Conservation (phyloP, 1,140 invertebrate species). For the Anastrepha obliqua region DNA sequence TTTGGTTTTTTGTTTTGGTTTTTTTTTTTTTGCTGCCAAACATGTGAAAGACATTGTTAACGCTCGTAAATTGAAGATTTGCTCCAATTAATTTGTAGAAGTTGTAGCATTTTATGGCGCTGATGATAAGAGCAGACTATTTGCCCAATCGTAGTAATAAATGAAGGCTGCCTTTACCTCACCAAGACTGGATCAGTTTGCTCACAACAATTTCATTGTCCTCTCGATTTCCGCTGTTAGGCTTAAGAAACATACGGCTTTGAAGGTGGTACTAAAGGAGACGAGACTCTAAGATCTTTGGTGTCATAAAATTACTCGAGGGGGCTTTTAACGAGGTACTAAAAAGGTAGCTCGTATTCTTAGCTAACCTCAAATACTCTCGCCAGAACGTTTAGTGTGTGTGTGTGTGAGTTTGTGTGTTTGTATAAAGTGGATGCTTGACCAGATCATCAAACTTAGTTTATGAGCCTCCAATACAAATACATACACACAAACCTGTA, state of each 20-base stretch:
- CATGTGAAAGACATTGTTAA: constrained; percentile 47
- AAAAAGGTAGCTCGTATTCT: constrained; percentile 26
- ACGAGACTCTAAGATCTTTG: neutral
- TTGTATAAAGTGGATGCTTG: neutral
- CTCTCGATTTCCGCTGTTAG: constrained; percentile 39
- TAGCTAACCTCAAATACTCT: neutral
- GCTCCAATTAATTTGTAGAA: constrained; percentile 47
- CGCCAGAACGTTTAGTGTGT: neutral
- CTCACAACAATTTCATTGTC: constrained; percentile 29
- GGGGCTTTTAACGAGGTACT: constrained; percentile 44
- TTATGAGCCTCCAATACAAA: neutral
- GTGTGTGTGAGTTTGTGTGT: too few species aligned
- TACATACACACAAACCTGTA: neutral
- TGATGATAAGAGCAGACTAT: constrained; percentile 20
- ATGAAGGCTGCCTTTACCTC: neutral
- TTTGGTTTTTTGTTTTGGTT: neutral
- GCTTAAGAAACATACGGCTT: neutral
- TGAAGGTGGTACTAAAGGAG: neutral
- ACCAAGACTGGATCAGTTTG: neutral
- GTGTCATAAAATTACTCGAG: constrained; percentile 29
- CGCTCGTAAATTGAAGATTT: constrained; percentile 31
- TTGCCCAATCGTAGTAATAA: neutral
- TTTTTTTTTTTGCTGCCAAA: neutral
- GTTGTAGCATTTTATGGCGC: constrained; percentile 33
- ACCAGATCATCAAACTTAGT: neutral